Evolutionary conservation across 2,113 vertebrate genomes (phyloP).

Genomic region (Alouatta palliata): DNA sequence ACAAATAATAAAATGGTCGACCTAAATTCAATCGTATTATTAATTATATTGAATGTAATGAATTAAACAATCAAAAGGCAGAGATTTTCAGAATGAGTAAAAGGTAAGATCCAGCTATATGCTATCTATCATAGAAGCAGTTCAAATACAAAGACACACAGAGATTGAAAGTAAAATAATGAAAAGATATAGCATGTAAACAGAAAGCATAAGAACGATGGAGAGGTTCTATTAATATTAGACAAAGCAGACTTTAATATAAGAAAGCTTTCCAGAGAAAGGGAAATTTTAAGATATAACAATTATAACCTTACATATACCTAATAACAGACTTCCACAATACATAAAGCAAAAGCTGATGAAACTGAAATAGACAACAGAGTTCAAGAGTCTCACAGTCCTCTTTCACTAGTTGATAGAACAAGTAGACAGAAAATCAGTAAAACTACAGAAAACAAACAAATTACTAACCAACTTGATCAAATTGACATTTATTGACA

Average conservation of each 20-base stretch:
- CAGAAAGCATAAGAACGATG: background rate
- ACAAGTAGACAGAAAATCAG: background rate
- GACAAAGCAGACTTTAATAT: background rate
- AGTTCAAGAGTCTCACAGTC: background rate
- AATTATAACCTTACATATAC: background rate
- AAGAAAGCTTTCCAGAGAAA: background rate
- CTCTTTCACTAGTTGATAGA: background rate
- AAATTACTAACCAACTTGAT: background rate
- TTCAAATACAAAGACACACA: constrained; percentile 20
- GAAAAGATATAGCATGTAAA: background rate
- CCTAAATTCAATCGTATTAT: background rate
- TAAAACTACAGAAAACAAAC: background rate
- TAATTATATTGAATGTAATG: background rate
- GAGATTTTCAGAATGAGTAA: background rate
- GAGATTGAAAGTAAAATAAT: background rate
- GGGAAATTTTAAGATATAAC: background rate
- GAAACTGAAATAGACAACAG: background rate
- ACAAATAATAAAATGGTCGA: background rate
- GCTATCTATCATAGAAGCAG: background rate
- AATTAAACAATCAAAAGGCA: background rate
- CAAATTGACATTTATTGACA: background rate
- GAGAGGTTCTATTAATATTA: background rate
- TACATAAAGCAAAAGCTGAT: background rate
- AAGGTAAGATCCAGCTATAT: background rate
- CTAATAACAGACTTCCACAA: background rate